Evolutionary conservation across 1,140 invertebrate genomes (phyloP).

Genomic region (Melanaphis sacchari): DNA sequence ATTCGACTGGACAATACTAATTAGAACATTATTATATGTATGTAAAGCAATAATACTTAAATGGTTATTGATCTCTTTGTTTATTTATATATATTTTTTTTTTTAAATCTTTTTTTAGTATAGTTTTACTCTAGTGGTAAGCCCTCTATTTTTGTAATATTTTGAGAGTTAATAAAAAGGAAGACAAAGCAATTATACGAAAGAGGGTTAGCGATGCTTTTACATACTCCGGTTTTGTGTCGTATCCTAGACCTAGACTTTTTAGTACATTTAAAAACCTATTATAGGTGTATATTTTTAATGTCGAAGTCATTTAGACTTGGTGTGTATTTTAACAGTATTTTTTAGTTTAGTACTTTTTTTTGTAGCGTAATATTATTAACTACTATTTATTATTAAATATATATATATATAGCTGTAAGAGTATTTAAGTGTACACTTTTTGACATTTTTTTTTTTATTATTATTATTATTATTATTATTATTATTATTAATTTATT

Average conservation of each 20-base stretch:
- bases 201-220: conserved; percentile 57
- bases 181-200: conserved; percentile 49
- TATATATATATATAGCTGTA: conserved; percentile 32
- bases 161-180: conserved; percentile 57
- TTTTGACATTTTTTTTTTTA: conserved; percentile 46
- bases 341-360: conserved; percentile 50
- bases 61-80: conserved; percentile 57
- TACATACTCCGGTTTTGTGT: conserved; percentile 52
- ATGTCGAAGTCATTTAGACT: conserved; percentile 56
- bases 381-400: conserved; percentile 57
- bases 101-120: conserved; percentile 44
- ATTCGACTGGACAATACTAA: conserved; percentile 58
- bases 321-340: conserved; percentile 58
- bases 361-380: conserved; percentile 57
- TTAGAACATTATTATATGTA: conserved; percentile 57
- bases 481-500: conserved; percentile 45
- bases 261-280: conserved; percentile 47
- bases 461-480: conserved; percentile 29
- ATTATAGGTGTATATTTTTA: conserved; percentile 51
- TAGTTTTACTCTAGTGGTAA: conserved; percentile 55
- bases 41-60: conserved; percentile 58
- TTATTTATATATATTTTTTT: conserved; percentile 39
- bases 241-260: conserved; percentile 47
- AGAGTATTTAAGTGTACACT: conserved; percentile 57
- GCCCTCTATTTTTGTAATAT: conserved; percentile 58